Evolutionary conservation across 2,113 vertebrate genomes (phyloP).

Genomic region (Ancistrus triradiatus): DNA sequence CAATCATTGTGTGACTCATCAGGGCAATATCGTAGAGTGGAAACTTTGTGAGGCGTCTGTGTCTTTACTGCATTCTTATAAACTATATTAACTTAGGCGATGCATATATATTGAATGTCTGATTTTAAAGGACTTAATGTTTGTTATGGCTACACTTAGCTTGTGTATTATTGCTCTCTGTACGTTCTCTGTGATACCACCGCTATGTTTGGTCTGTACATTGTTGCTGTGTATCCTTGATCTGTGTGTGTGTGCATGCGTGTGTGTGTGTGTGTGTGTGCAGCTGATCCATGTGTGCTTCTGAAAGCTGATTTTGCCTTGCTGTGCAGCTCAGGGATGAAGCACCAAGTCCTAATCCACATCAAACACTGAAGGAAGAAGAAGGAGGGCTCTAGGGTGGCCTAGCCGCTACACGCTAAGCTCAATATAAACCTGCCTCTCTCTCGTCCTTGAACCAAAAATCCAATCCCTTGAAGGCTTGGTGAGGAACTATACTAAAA

Average conservation of each 20-base stretch:
- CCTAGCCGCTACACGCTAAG: constrained; percentile 26
- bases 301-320: constrained; percentile 24
- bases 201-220: too few species aligned
- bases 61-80: too few species aligned
- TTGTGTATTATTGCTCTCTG: too few species aligned
- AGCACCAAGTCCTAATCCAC: constrained; percentile 40
- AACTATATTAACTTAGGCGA: too few species aligned
- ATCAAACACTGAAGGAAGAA: constrained; percentile 40
- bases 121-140: too few species aligned
- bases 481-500: not conserved
- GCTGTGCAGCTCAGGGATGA: constrained; percentile 35
- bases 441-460: constrained; percentile 20
- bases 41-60: too few species aligned
- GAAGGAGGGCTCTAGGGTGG: constrained; percentile 18
- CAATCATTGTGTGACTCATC: too few species aligned
- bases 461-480: constrained; percentile 2
- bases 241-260: not conserved
- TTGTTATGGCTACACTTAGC: too few species aligned
- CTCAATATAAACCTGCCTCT: constrained; percentile 32
- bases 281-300: constrained; percentile 11
- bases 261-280: not conserved
- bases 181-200: too few species aligned
- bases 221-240: too few species aligned
- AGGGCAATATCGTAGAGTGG: too few species aligned
- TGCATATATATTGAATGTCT: too few species aligned